phyloP scores from a whole-genome alignment of 2,888 invertebrate genomes.

The Lumbricus terrestris region DNA sequence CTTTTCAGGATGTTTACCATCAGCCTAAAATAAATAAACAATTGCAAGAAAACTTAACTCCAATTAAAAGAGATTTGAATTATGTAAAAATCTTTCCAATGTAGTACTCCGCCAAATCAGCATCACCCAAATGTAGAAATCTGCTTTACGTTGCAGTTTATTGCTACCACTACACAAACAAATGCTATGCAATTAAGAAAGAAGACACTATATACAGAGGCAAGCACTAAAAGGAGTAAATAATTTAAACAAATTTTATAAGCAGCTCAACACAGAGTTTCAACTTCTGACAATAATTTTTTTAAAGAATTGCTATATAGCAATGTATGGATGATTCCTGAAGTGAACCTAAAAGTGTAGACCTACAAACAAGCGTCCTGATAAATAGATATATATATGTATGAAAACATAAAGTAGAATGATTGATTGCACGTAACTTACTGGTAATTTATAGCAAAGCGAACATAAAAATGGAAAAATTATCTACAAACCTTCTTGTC shows the following conservation, averaged over 20 bases:
- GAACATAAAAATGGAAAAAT: neutral
- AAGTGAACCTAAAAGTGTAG: neutral
- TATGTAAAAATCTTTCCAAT: neutral
- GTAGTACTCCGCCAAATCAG: neutral
- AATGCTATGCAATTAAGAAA: neutral
- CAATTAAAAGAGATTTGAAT: neutral
- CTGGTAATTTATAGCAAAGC: no score
- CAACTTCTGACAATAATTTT: neutral
- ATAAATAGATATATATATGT: neutral
- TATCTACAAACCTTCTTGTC: slow-evolving; percentile 60
- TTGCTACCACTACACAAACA: neutral
- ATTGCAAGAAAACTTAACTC: neutral
- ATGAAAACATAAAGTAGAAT: no score
- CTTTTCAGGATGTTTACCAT: slow-evolving; percentile 48
- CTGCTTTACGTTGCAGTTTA: neutral
- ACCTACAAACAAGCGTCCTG: neutral
- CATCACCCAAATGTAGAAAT: neutral
- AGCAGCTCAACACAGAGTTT: neutral
- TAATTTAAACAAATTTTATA: neutral
- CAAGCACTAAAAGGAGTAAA: neutral
- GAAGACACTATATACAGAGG: neutral
- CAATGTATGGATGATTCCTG: neutral
- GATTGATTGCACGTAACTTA: no score
- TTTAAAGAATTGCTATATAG: neutral
- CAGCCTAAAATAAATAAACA: slow-evolving; percentile 34